Base-by-base conservation (phyloP, 2,113 vertebrate genomes). In the Cephalopholis sonnerati region DNA sequence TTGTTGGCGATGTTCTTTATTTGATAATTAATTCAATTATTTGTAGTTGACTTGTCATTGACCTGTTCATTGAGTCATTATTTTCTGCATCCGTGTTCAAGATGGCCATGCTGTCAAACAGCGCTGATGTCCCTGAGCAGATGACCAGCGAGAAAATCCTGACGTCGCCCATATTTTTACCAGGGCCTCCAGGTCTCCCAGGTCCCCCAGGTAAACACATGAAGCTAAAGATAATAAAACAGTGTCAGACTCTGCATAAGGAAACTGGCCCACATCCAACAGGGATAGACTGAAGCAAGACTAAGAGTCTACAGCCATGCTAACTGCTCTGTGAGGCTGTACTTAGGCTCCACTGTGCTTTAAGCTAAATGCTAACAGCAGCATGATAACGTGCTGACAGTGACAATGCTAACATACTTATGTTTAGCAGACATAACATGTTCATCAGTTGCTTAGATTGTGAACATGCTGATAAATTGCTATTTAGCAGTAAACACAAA, bases 91-190 rank as follows among this genome's bases (percentile, higher is more conserved):
- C 18, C 32, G 29, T 73, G 15, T 36, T 92, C 16, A 89, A 99
- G 98, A 95, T 99, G 80, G 90, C 97, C 76, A 89, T 97, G 93
- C 91, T 99, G 72, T 96, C 97, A 62, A 98, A 96, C 93, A 97
- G 93, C 25, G 95, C 97, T 4, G 96, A 97, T 55, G 91, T 97
- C 86, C 96, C 94, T 89, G 97, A 99, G 87, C 96, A 98, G 82
- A 96, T 96, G 93, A 96, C 96, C 32, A 96, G 91, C 7, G 95
- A 98, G 88, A 99, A 98, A 91, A 95, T 95, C 57, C 87, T 96
- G 88, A 96, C 96, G 5, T 96, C 97, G 25, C 95, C 96, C 1
- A 71, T 96, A 25, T 97, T 96, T 80, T 92, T 97, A 48, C 95
- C 96, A 20, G 97, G 98, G 3, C 97, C 97, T 44, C 96, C 96